Conservation (phyloP, 2,888 invertebrate genomes). For the Cryptocephalus moraei region DNA sequence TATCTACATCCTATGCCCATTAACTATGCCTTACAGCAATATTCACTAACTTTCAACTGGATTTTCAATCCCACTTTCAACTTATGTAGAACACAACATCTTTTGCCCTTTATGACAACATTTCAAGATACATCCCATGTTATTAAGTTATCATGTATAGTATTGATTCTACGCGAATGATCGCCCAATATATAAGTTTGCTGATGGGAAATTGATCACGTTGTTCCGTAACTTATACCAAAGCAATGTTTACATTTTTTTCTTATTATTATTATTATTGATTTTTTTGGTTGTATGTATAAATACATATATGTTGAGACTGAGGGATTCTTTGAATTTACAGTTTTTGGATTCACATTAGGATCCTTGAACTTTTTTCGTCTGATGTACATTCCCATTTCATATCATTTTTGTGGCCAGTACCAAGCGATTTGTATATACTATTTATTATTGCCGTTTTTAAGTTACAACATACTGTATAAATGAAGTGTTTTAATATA, state of each 20-base stretch:
- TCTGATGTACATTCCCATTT: constrained; percentile 32
- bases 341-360: constrained; percentile 4
- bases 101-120: no score
- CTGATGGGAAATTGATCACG: constrained; percentile 20
- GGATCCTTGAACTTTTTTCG: constrained; percentile 15
- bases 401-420: constrained; percentile 37
- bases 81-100: not conserved
- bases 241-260: constrained; percentile 40
- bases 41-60: no score
- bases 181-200: constrained; percentile 14
- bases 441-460: constrained; percentile 25
- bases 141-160: constrained; percentile 16
- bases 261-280: constrained; percentile 32
- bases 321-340: constrained; percentile 21
- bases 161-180: constrained; percentile 12
- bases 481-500: constrained; percentile 20
- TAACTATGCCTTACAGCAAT: no score
- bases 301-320: constrained; percentile 39
- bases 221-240: constrained; percentile 43
- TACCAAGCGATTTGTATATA: constrained; percentile 29
- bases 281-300: constrained; percentile 34
- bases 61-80: not conserved
- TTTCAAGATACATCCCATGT: constrained; percentile 5
- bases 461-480: constrained; percentile 21
- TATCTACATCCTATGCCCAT: no score